phyloP scores from a whole-genome alignment of 2,888 invertebrate species.

The Bibio marci region DNA sequence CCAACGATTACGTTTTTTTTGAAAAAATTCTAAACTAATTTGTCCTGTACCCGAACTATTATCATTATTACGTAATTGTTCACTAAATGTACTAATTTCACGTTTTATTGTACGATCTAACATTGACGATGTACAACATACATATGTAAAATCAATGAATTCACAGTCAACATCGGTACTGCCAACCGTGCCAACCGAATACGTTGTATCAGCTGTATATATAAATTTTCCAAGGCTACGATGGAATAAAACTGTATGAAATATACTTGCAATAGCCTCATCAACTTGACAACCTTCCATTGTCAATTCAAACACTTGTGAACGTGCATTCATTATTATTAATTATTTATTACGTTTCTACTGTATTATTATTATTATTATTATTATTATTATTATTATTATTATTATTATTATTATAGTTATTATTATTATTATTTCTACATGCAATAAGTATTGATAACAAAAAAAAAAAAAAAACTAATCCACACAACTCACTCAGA shows the following conservation, averaged over 20 bases:
- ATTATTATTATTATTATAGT: conserved; percentile 1
- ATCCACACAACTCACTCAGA: too few species aligned
- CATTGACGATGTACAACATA: conserved; percentile 74
- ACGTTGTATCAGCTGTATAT: conserved; percentile 85
- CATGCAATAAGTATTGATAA: too few species aligned
- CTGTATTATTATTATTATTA: too few species aligned
- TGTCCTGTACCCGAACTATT: conserved; percentile 54
- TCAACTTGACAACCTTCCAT: conserved; percentile 85
- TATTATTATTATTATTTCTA: not conserved
- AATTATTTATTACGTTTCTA: not conserved
- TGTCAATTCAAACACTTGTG: conserved; percentile 61
- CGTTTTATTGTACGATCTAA: conserved; percentile 54
- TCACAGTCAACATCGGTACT: conserved; percentile 96
- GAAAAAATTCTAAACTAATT: conserved; percentile 90
- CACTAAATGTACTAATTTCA: conserved; percentile 63
- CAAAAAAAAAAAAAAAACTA: conserved; percentile 29
- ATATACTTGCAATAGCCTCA: conserved; percentile 79
- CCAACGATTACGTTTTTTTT: conserved; percentile 80
- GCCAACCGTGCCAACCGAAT: conserved; percentile 89
- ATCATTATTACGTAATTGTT: conserved; percentile 55
- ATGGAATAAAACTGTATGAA: conserved; percentile 84
- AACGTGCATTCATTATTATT: conserved; percentile 55
- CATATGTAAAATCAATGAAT: conserved; percentile 95
- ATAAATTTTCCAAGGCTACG: conserved; percentile 77
- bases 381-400: conserved; percentile 1